Base-by-base conservation (phyloP, 64 coral and sea anemone genomes). In the Anthopleura sola region DNA sequence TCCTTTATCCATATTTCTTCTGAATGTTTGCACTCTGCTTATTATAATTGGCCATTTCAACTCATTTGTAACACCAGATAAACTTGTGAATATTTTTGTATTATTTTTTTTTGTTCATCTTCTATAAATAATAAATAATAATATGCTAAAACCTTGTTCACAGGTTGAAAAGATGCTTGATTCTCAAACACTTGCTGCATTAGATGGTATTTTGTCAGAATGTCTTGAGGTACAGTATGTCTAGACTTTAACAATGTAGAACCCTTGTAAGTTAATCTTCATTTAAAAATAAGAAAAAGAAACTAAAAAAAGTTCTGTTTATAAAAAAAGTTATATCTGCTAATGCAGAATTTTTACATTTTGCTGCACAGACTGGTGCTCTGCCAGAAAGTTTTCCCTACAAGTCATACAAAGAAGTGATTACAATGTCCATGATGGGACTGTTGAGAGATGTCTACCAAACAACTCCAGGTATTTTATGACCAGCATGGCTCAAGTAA, bases 361-460 rank as follows among this genome's bases (percentile, higher is more conserved):
- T 71, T 71, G 66, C 6, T 16, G 5, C 21, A 66, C 66, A 97
- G 94, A 64, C 87, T 81, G 87, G 84, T 60, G 49, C 56, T 13
- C 50, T 97, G 37, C 68, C 81, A 37, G 85, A 40, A 26, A 80
- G 76, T 7, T 97, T 97, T 93, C 83, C 90, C 23, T 92, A 86
- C 48, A 86, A 97, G 55, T 82, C 90, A 17, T 97, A 86, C 56
- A 93, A 89, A 78, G 94, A 97, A 78, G 94, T 89, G 33, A 51
- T 97, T 19, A 84, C 88, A 26, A 55, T 97, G 16, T 97, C 94
- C 6, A 97, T 97, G 94, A 82, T 97, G 21, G 86, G 90, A 75
- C 79, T 97, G 23, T 56, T 97, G 13, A 97, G 94, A 49, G 94
- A 97, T 75, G 37, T 97, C 15, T 97, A 89, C 39, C 90, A 93